Conservation (phyloP, 2,797 vertebrate genomes). For the Catamblyrhynchus diadema region DNA sequence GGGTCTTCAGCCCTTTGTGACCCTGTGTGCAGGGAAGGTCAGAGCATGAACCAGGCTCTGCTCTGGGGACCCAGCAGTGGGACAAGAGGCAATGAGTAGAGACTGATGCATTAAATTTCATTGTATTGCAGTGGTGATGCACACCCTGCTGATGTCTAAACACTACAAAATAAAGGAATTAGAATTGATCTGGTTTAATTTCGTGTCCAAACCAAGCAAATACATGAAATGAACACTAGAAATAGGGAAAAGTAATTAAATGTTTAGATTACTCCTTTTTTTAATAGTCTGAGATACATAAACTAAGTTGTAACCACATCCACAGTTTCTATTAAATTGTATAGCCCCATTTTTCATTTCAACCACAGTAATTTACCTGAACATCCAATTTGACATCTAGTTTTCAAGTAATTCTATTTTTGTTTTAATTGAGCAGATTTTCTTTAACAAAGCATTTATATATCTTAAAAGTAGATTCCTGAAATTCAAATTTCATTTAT, state of each 20-base stretch:
- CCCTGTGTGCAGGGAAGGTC: background rate
- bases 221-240: background rate
- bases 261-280: background rate
- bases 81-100: background rate
- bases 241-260: background rate
- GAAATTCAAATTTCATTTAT: background rate
- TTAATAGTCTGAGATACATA: background rate
- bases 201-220: background rate
- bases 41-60: background rate
- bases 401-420: background rate
- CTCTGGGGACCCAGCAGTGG: background rate
- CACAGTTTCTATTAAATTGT: background rate
- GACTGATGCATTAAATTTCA: background rate
- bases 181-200: background rate
- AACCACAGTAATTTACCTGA: background rate
- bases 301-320: background rate
- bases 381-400: background rate
- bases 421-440: background rate
- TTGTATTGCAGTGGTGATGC: background rate
- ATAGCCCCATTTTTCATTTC: background rate
- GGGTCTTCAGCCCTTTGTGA: background rate
- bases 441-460: background rate
- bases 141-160: background rate
- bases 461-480: background rate
- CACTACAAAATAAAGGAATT: background rate